Base-by-base conservation (phyloP, 2,888 invertebrate genomes). In the Amblyjoppa proteus region DNA sequence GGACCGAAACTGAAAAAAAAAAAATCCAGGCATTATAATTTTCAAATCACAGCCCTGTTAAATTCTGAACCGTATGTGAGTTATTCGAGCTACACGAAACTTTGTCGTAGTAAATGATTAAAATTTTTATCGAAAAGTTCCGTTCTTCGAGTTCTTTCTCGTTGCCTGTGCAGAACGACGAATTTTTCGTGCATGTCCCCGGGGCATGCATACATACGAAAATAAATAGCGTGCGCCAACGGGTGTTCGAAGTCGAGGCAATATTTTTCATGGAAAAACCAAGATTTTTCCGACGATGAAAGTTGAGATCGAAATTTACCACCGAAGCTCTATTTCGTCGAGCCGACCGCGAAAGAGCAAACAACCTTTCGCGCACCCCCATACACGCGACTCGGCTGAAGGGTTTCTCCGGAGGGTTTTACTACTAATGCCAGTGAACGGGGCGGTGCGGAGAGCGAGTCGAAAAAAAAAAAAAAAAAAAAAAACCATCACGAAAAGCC, bases 201-300 rank as follows among this genome's bases (percentile, higher is more conserved):
- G 56, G 56, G n/a, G 20, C 3, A 11, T 25, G 56, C 56, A n/a
- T 56, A 11, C 11, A 1, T 9, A 56, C 7, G 25, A 56, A 25
- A 56, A 56, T 56, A 56, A 16, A n/a, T 34, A 34, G 5, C 3
- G 2, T 41, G 41, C 41, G 41, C 41, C 41, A 41, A 34, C 66
- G 2, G 2, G 20, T 7, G 20, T 41, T 41, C 20, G 56, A 25
- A 25, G 25, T 20, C 7, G 3, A 5, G 31, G 64, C 49, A 38
- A 66, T 76, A 66, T 76, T 51, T 66, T 66, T n/a, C 64, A 38
- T 66, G 66, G 66, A 49, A 76, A 76, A 51, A 71, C 31, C 45
- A n/a, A 64, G n/a, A 31, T n/a, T 74, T n/a, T 28, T 13, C 45
- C 28, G 25, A 20, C 56, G 45, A 45, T 64, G 61, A 28, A 75